Conservation (phyloP, 1,140 invertebrate genomes). For the Apis laboriosa region DNA sequence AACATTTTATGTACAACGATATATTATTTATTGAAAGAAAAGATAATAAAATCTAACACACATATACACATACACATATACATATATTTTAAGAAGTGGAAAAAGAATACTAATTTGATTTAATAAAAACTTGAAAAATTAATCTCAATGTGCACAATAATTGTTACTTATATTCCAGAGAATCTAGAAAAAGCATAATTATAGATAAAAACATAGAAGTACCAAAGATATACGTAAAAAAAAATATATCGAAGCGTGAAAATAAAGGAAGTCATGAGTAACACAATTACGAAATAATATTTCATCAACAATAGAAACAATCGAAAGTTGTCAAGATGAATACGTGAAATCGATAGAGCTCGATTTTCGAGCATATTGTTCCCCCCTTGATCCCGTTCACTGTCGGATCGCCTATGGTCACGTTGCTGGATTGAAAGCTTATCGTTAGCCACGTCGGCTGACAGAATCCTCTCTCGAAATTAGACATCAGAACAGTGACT, state of each 20-base stretch:
- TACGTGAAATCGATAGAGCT: conserved; percentile 20
- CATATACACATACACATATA: no score
- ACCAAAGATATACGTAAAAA: not conserved
- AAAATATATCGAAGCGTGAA: not conserved
- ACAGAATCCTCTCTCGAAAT: conserved; percentile 49
- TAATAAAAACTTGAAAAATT: no score
- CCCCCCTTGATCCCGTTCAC: not conserved
- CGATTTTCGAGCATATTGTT: conserved; percentile 28
- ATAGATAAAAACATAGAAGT: not conserved
- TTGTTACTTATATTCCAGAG: no score
- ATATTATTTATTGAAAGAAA: no score
- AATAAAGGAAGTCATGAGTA: not conserved
- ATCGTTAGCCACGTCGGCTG: conserved; percentile 44
- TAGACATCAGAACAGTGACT: conserved; percentile 48
- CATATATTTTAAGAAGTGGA: no score
- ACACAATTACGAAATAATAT: not conserved
- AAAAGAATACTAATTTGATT: no score
- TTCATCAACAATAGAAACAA: not conserved
- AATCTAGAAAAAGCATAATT: no score
- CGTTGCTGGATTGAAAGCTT: conserved; percentile 37
- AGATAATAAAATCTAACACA: no score
- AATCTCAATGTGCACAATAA: no score
- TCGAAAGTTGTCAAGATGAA: not conserved
- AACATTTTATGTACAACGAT: no score
- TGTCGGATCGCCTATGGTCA: conserved; percentile 37